Percentiles rank a stretch among this genome's conserved stretches.
phyloP scores from a whole-genome alignment of 2,113 vertebrate species.

The Pao palembangensis region DNA sequence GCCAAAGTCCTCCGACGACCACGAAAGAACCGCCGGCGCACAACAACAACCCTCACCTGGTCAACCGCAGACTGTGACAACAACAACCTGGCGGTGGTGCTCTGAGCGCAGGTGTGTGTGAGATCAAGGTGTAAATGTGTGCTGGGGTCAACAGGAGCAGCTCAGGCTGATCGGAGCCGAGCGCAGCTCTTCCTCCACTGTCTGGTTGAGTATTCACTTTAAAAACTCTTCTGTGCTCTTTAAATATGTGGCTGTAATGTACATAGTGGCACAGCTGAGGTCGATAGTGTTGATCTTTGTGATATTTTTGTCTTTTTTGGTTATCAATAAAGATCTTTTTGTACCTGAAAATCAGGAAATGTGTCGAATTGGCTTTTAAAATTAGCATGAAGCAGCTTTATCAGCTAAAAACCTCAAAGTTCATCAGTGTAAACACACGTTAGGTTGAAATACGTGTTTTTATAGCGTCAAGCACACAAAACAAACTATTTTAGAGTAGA shows the following conservation, averaged over 20 bases:
- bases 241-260: constrained; percentile 53
- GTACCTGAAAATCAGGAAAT: constrained; percentile 33
- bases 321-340: constrained; percentile 69
- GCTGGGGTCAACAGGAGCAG: not conserved
- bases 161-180: not conserved
- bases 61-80: constrained; percentile 54
- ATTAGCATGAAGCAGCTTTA: too few species aligned
- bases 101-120: not conserved
- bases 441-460: too few species aligned
- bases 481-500: too few species aligned
- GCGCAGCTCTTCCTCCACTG: too few species aligned
- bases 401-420: too few species aligned
- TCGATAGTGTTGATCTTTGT: constrained; percentile 30
- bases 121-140: not conserved
- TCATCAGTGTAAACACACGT: too few species aligned
- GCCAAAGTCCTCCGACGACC: constrained; percentile 18
- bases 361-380: not conserved
- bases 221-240: not conserved
- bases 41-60: constrained; percentile 61
- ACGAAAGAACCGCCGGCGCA: constrained; percentile 36
- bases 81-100: too few species aligned
- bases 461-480: too few species aligned
- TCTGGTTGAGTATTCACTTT: not conserved
- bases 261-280: constrained; percentile 47
- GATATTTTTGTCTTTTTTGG: constrained; percentile 48